Conservation (phyloP, 2,888 invertebrate genomes). For the Callyntrura sp. region DNA sequence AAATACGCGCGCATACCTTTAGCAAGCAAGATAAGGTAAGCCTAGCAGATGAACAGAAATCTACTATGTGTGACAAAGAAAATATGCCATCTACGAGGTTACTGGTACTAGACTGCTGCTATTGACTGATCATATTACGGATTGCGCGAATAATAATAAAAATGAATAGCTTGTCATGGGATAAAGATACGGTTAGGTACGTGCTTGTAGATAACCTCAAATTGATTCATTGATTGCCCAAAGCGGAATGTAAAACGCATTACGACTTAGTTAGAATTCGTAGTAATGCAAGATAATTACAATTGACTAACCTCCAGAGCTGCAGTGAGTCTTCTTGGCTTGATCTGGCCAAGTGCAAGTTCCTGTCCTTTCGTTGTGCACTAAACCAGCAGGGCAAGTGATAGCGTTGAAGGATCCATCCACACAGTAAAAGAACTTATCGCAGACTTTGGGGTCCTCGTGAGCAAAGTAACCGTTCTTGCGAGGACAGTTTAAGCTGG, state of each 20-base stretch:
- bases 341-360: constrained; percentile 98
- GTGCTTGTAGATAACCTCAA: too few species aligned
- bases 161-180: too few species aligned
- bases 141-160: too few species aligned
- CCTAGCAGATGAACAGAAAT: too few species aligned
- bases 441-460: constrained; percentile 91
- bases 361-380: constrained; percentile 94
- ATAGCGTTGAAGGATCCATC: constrained; percentile 96
- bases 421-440: constrained; percentile 95
- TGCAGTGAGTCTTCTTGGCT: constrained; percentile 94
- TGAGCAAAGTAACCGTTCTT: constrained; percentile 96
- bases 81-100: neutral
- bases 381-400: constrained; percentile 94
- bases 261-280: too few species aligned
- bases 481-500: constrained; percentile 91
- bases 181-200: too few species aligned
- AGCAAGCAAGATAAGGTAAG: neutral
- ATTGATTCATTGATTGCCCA: too few species aligned
- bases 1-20: neutral
- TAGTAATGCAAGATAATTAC: neutral
- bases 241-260: too few species aligned
- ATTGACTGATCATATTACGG: too few species aligned
- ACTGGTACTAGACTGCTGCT: too few species aligned
- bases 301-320: constrained; percentile 88
- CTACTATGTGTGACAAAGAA: neutral